A percentile compares a stretch with the other conserved stretches of the same genome.
phyloP scores from a whole-genome alignment of 2,797 vertebrate genomes.

The Sebastes matsubarae region DNA sequence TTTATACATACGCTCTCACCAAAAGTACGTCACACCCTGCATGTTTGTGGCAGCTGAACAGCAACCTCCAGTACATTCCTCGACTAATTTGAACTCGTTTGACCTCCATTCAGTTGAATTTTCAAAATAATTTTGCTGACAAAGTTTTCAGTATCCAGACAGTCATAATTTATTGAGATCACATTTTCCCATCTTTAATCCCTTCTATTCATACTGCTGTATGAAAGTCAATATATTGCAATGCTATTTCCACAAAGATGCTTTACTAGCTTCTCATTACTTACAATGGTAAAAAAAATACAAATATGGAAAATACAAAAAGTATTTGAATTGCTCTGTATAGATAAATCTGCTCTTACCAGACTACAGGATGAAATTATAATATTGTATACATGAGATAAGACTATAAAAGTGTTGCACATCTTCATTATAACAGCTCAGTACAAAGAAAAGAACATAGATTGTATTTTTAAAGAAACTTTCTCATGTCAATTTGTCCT shows the following conservation, averaged over 20 bases:
- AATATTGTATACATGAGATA: background rate
- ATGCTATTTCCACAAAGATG: background rate
- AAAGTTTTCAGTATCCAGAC: background rate
- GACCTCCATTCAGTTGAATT: background rate
- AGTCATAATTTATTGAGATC: constrained; percentile 1
- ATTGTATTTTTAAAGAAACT: background rate
- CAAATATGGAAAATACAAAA: constrained; percentile 23
- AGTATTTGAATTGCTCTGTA: background rate
- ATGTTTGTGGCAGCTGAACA: constrained; percentile 20
- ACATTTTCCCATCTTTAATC: background rate
- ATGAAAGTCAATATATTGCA: background rate
- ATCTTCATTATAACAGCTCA: background rate
- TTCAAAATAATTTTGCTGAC: background rate
- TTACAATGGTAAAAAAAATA: constrained; percentile 29
- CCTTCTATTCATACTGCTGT: background rate
- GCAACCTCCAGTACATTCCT: background rate
- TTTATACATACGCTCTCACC: constrained; percentile 22
- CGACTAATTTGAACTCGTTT: background rate
- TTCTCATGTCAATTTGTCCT: background rate
- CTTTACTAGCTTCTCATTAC: background rate
- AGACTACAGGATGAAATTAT: background rate
- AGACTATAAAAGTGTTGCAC: background rate
- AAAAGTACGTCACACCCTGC: constrained; percentile 30
- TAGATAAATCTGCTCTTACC: no score
- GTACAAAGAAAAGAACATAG: background rate